phyloP scores from a whole-genome alignment of 2,113 vertebrate species.

The Poicephalus gulielmi region DNA sequence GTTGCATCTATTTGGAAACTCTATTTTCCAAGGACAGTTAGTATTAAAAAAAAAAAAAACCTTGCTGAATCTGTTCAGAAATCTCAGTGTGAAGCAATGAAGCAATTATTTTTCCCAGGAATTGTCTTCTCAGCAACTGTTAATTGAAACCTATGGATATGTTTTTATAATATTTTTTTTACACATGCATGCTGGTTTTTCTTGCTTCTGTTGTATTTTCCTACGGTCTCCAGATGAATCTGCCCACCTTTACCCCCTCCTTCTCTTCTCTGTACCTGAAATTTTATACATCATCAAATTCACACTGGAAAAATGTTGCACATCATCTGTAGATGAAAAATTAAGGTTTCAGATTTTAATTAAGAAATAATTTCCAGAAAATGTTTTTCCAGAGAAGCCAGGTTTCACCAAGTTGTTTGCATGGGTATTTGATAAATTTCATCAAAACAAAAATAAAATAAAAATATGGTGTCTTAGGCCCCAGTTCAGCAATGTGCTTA shows the following conservation, averaged over 20 bases:
- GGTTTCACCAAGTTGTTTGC: constrained; percentile 16
- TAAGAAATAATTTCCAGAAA: background rate
- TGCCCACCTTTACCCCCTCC: background rate
- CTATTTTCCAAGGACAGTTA: background rate
- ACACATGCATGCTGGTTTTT: background rate
- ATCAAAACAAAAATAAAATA: background rate
- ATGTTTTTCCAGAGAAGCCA: background rate
- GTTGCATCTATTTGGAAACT: background rate
- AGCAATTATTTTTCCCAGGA: background rate
- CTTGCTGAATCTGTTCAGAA: background rate
- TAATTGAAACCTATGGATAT: background rate
- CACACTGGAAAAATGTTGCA: background rate
- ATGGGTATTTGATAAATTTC: background rate
- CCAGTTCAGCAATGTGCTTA: background rate
- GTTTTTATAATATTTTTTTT: background rate
- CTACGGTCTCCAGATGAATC: background rate
- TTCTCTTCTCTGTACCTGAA: background rate
- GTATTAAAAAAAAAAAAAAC: background rate
- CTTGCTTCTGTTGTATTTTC: background rate
- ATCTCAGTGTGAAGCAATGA: background rate
- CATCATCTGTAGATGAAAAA: background rate
- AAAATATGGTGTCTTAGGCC: background rate
- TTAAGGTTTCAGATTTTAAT: background rate
- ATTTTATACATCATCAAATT: background rate
- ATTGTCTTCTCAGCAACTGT: background rate